These are phyloP conservation scores for Morus bassanus DNA, from an alignment of 2,797 vertebrate genomes.

Conservation along the genomic window DNA sequence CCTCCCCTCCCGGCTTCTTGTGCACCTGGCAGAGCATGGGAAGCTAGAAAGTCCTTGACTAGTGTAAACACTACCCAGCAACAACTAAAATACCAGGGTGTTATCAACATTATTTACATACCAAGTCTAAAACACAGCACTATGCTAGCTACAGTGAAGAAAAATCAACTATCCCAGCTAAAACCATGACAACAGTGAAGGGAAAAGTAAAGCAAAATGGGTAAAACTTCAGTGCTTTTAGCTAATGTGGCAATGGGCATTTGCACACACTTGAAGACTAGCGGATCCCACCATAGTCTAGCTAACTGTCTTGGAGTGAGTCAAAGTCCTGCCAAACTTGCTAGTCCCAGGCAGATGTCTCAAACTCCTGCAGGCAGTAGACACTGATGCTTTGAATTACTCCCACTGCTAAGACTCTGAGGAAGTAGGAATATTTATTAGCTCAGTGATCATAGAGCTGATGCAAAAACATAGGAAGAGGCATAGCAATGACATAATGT, in stretches of 20 bases:
- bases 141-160: too few species aligned
- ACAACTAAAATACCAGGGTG: too few species aligned
- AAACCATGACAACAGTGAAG: too few species aligned
- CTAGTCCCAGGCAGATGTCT: not conserved
- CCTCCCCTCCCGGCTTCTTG: too few species aligned
- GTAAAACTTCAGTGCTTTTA: not conserved
- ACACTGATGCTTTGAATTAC: not conserved
- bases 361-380: not conserved
- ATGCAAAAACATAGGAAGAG: not conserved
- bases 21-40: too few species aligned
- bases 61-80: too few species aligned
- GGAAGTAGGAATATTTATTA: not conserved
- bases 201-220: not conserved
- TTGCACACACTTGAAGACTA: not conserved
- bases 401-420: not conserved
- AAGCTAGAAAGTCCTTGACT: too few species aligned
- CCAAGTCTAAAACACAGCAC: too few species aligned
- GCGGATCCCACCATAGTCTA: not conserved
- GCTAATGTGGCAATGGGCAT: not conserved
- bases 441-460: not conserved
- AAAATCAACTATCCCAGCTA: too few species aligned
- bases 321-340: not conserved
- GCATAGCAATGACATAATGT: not conserved
- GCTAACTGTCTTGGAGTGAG: not conserved
- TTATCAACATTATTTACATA: too few species aligned